Conservation (phyloP, 1,140 invertebrate species). For the Phenacoccus solenopsis region DNA sequence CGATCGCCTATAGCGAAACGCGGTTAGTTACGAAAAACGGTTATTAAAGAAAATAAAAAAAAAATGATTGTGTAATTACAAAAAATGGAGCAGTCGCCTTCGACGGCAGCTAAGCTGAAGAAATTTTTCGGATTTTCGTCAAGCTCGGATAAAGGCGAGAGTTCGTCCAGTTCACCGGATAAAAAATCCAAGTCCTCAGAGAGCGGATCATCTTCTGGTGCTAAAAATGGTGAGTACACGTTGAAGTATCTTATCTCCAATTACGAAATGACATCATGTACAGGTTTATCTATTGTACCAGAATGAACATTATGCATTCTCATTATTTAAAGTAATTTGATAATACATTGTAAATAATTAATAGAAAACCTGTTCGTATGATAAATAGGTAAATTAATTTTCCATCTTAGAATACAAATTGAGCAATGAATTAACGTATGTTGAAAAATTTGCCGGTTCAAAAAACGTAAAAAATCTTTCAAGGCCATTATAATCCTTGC, state of each 20-base stretch:
- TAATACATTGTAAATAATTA: no score
- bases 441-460: not conserved
- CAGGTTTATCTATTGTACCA: no score
- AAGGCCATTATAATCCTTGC: not conserved
- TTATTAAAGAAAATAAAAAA: no score
- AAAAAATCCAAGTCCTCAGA: not conserved
- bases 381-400: no score
- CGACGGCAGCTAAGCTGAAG: not conserved
- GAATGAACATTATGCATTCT: no score
- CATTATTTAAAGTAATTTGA: no score
- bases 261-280: no score
- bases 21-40: not conserved
- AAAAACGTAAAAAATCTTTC: not conserved
- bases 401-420: no score
- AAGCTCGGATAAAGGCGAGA: not conserved
- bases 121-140: not conserved
- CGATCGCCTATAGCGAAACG: not conserved
- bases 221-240: not conserved
- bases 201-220: not conserved
- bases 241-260: no score
- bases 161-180: not conserved
- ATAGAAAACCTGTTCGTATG: no score
- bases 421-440: not conserved
- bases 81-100: not conserved
- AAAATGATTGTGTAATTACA: not conserved